A percentile compares a stretch with the other conserved stretches of the same genome.
Conservation (phyloP, 2,113 vertebrate genomes). For the Rutilus rutilus region DNA sequence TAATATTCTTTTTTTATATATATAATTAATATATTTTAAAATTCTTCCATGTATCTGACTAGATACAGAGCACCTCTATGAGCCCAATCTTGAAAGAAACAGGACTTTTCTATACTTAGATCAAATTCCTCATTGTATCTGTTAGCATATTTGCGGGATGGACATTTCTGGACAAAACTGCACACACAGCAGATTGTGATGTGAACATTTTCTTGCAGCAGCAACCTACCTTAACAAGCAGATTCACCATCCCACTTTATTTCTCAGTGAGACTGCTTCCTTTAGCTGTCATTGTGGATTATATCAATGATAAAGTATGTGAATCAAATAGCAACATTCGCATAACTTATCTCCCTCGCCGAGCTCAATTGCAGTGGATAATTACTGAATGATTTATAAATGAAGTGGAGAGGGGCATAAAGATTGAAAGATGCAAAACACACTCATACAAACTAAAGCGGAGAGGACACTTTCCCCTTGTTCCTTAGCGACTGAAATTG, state of each 20-base stretch:
- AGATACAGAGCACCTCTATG: neutral
- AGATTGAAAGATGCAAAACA: slow-evolving; percentile 28
- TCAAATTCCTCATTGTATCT: neutral
- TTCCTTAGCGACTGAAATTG: slow-evolving; percentile 64
- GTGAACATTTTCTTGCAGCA: neutral
- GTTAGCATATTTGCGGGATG: neutral
- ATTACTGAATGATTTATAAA: slow-evolving; percentile 44
- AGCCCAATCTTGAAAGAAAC: neutral
- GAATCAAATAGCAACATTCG: slow-evolving; percentile 33
- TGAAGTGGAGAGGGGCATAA: slow-evolving; percentile 42
- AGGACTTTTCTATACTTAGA: neutral
- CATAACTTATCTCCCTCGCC: slow-evolving; percentile 35
- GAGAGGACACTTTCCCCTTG: slow-evolving; percentile 56
- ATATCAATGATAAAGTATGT: slow-evolving; percentile 26
- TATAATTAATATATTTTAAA: no score
- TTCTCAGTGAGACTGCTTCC: slow-evolving; percentile 16
- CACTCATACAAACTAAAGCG: slow-evolving; percentile 45
- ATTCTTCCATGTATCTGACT: neutral
- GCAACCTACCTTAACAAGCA: neutral
- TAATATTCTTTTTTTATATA: neutral
- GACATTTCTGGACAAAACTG: neutral
- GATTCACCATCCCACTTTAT: neutral
- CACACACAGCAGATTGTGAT: neutral
- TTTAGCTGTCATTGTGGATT: slow-evolving; percentile 19
- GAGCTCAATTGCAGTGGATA: slow-evolving; percentile 45